Conservation (phyloP, 2,888 invertebrate genomes). For the Lepidochitona cinerea region DNA sequence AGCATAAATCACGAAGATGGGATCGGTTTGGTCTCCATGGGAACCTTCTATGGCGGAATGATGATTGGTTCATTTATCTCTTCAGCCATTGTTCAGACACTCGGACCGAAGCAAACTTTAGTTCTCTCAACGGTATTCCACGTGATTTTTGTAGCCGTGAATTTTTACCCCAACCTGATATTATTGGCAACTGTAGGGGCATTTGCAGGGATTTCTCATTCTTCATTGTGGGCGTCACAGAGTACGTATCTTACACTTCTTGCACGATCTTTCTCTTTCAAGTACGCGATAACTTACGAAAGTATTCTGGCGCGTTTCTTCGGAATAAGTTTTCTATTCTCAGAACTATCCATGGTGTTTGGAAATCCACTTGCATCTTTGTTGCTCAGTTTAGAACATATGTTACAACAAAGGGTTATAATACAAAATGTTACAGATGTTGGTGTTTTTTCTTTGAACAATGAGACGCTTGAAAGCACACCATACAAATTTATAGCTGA, state of each 20-base stretch:
- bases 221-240: neutral
- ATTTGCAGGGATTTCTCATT: neutral
- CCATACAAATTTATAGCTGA: neutral
- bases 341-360: neutral
- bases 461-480: neutral
- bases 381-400: neutral
- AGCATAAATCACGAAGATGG: neutral
- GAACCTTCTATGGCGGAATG: neutral
- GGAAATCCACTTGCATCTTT: neutral
- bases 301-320: neutral
- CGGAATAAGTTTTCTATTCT: neutral
- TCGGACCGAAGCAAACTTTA: neutral
- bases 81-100: neutral
- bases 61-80: neutral
- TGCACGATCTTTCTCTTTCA: neutral
- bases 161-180: neutral
- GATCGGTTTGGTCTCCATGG: neutral
- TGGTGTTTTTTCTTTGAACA: neutral
- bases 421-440: too few species aligned
- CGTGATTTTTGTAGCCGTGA: neutral
- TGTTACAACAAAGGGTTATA: too few species aligned
- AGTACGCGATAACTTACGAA: neutral
- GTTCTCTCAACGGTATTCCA: neutral
- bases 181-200: neutral
- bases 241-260: neutral